Evolutionary conservation across 2,888 invertebrate genomes (phyloP).

Genomic region (Aporophyla lueneburgensis): DNA sequence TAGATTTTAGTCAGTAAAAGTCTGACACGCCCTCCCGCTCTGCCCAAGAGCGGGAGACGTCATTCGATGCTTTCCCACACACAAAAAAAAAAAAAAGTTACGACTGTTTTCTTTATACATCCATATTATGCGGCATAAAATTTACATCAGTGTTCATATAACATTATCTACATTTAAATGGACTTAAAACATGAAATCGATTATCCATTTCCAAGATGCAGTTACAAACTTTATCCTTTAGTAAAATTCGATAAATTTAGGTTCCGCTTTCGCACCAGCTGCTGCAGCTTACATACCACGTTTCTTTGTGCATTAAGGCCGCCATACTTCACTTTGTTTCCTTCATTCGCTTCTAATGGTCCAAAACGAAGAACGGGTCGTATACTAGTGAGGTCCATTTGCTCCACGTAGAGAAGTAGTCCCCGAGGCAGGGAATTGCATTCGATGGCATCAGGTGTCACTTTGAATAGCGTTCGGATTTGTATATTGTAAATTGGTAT

Average conservation of each 20-base stretch:
- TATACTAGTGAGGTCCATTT: slow-evolving; percentile 52
- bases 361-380: slow-evolving; percentile 53
- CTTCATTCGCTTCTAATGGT: slow-evolving; percentile 55
- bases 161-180: slow-evolving; percentile 16
- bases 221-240: slow-evolving; percentile 36
- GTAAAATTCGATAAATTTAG: slow-evolving; percentile 38
- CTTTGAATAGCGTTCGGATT: slow-evolving; percentile 41
- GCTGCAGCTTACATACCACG: slow-evolving; percentile 44
- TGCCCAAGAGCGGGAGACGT: too few relatives aligned
- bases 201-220: slow-evolving; percentile 27
- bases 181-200: slow-evolving; percentile 37
- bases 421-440: slow-evolving; percentile 61
- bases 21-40: too few relatives aligned
- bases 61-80: too few relatives aligned
- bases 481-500: slow-evolving; percentile 7
- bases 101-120: background rate
- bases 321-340: slow-evolving; percentile 58
- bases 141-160: background rate
- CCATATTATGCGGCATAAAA: background rate
- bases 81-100: too few relatives aligned
- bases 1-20: too few relatives aligned
- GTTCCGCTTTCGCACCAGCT: slow-evolving; percentile 44
- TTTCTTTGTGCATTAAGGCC: slow-evolving; percentile 53
- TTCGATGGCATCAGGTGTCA: slow-evolving; percentile 64
- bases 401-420: slow-evolving; percentile 52